These are phyloP conservation scores for Cercopithecus neglectus DNA, from an alignment of 2,797 vertebrate species.

Conservation along the genomic window DNA sequence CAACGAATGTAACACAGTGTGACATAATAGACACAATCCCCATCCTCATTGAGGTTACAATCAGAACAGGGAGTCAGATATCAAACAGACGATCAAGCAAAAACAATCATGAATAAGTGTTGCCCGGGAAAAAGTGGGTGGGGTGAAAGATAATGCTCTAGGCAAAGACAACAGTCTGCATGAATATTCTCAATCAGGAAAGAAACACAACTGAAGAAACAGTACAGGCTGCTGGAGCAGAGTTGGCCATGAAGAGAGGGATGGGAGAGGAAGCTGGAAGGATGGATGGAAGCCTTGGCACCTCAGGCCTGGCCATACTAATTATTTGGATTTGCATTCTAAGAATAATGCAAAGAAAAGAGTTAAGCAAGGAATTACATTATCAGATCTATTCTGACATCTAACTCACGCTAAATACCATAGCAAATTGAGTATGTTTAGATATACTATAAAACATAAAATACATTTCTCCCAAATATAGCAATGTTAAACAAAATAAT, in stretches of 20 bases:
- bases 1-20: background rate
- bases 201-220: background rate
- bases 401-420: background rate
- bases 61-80: background rate
- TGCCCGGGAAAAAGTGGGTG: background rate
- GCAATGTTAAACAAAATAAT: background rate
- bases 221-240: rapidly evolving
- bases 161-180: background rate
- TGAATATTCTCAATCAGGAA: background rate
- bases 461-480: background rate
- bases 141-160: background rate
- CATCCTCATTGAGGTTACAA: background rate
- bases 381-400: background rate
- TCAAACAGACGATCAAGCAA: slow-evolving; percentile 48
- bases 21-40: background rate
- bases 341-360: background rate
- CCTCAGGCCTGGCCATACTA: background rate
- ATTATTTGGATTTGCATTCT: background rate
- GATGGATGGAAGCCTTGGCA: background rate
- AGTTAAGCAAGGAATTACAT: background rate
- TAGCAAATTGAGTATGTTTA: background rate
- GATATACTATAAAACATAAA: background rate
- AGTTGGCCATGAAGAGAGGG: background rate
- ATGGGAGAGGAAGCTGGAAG: background rate
- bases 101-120: background rate